Percentiles rank a stretch among this genome's conserved stretches.
These are phyloP conservation scores for Drosophila hawaiiensis DNA, from an alignment of 2,888 invertebrate genomes.

Conservation along the genomic window DNA sequence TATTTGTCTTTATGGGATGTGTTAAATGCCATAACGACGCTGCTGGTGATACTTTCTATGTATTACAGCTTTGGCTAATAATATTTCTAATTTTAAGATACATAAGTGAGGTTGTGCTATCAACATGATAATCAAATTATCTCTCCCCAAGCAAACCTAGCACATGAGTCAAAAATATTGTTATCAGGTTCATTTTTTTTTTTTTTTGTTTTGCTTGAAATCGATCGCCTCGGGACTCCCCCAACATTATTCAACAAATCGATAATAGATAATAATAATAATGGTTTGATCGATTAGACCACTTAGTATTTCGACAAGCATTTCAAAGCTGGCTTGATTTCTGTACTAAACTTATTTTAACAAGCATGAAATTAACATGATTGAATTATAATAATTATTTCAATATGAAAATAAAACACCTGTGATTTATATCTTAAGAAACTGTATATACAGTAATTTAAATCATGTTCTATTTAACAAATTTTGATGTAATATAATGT, in stretches of 20 bases:
- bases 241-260: constrained; percentile 26
- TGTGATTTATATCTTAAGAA: not conserved
- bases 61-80: too few relatives aligned
- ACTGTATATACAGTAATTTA: not conserved
- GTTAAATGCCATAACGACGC: not conserved
- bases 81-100: too few relatives aligned
- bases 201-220: not conserved
- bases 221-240: constrained; percentile 58
- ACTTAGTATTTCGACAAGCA: constrained; percentile 5
- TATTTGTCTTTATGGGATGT: not conserved
- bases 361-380: not conserved
- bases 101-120: not conserved
- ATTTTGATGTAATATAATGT: not conserved
- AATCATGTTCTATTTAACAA: not conserved
- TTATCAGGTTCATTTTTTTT: constrained; percentile 12
- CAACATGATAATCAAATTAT: not conserved
- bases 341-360: not conserved
- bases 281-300: not conserved
- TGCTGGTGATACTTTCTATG: constrained; percentile 19
- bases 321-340: constrained; percentile 10
- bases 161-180: constrained; percentile 37
- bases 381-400: constrained; percentile 5
- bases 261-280: constrained; percentile 5
- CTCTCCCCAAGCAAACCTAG: not conserved
- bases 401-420: not conserved